These are phyloP conservation scores for Hyles vespertilio DNA, from an alignment of 1,140 invertebrate species.

Conservation along the genomic window DNA sequence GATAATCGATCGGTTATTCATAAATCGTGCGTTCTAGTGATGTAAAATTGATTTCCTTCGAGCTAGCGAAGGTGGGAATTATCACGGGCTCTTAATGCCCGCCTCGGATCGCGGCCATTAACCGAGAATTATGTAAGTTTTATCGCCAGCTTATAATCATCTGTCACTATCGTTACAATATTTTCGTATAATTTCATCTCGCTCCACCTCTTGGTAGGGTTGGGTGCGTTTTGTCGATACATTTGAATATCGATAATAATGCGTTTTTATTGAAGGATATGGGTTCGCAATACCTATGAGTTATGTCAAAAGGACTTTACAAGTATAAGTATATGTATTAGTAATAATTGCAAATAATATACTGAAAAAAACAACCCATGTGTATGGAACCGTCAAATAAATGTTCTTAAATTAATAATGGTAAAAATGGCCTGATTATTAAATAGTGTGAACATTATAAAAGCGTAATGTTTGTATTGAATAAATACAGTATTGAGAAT, in stretches of 20 bases:
- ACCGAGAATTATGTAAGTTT: constrained; percentile 73
- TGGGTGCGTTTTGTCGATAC: constrained; percentile 31
- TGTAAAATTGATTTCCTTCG: constrained; percentile 53
- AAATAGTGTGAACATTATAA: too few species aligned
- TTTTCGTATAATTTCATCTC: constrained; percentile 72
- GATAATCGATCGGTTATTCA: constrained; percentile 20
- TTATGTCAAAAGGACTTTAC: too few species aligned
- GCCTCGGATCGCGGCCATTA: constrained; percentile 44
- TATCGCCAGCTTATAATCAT: constrained; percentile 75
- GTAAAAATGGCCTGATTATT: too few species aligned
- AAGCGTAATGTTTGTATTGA: not conserved
- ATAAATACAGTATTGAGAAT: too few species aligned
- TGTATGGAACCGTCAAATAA: too few species aligned
- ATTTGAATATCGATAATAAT: constrained; percentile 8
- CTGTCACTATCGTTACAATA: constrained; percentile 74
- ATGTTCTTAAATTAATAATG: too few species aligned
- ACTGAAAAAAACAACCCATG: too few species aligned
- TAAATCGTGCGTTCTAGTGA: constrained; percentile 30
- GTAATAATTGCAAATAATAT: too few species aligned
- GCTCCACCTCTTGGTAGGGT: constrained; percentile 49
- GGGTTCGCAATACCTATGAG: too few species aligned
- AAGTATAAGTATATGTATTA: too few species aligned
- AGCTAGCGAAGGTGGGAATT: constrained; percentile 38
- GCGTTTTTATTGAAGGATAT: not conserved
- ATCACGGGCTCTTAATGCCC: constrained; percentile 25